Evolutionary conservation across 2,888 invertebrate genomes (phyloP).

Genomic region (Tryphoninae sp.): DNA sequence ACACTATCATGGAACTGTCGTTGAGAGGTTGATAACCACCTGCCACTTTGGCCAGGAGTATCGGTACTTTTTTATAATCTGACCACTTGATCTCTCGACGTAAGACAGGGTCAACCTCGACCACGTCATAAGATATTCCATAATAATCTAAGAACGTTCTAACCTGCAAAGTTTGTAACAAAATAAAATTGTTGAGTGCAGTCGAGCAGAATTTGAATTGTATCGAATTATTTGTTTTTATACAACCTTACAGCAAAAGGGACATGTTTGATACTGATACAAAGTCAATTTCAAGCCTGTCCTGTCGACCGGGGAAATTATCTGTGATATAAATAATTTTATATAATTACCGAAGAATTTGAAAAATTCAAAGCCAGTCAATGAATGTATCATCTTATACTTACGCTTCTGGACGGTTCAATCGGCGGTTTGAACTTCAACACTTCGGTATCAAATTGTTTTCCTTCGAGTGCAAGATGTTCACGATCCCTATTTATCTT

Average conservation of each 20-base stretch:
- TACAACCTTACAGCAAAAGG: slow-evolving; percentile 96
- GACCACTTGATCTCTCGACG: slow-evolving; percentile 97
- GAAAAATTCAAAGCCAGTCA: slow-evolving; percentile 1
- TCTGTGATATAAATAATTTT: slow-evolving; percentile 81
- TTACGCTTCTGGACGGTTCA: slow-evolving; percentile 82
- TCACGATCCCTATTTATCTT: slow-evolving; percentile 79
- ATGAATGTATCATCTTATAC: slow-evolving; percentile 28
- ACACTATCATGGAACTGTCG: slow-evolving; percentile 97
- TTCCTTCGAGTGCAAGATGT: slow-evolving; percentile 81
- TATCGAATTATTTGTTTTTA: not conserved
- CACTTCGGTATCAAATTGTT: slow-evolving; percentile 75
- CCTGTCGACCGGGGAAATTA: slow-evolving; percentile 85
- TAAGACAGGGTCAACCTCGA: slow-evolving; percentile 98
- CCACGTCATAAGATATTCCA: slow-evolving; percentile 96
- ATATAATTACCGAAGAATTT: not conserved
- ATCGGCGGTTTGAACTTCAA: slow-evolving; percentile 81
- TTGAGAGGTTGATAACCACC: slow-evolving; percentile 92
- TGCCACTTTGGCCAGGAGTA: slow-evolving; percentile 89
- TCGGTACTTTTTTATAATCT: slow-evolving; percentile 96
- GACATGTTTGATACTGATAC: slow-evolving; percentile 98
- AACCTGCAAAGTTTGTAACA: slow-evolving; percentile 71
- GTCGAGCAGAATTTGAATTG: not conserved
- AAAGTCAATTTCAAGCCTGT: slow-evolving; percentile 90
- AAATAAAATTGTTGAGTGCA: not conserved
- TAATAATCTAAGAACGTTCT: slow-evolving; percentile 95